Evolutionary conservation across 2,113 vertebrate genomes (phyloP).

Genomic region (Halcyon senegalensis): DNA sequence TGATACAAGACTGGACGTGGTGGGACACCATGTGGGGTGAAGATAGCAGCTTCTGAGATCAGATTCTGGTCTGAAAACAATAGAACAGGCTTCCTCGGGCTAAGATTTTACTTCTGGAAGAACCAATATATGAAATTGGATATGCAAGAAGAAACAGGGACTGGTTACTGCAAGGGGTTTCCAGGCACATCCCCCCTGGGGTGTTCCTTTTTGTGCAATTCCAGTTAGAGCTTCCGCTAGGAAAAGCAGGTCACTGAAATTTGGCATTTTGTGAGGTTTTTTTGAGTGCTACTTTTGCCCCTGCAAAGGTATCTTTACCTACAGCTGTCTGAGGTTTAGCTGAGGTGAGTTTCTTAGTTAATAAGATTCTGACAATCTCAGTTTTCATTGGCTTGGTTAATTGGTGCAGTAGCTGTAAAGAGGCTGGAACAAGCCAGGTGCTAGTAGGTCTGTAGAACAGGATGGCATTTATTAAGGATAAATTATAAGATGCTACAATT

Average conservation of each 20-base stretch:
- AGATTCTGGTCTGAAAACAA: neutral
- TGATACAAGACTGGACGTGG: neutral
- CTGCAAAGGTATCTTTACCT: neutral
- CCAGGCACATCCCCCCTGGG: neutral
- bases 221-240: neutral
- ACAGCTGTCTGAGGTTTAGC: neutral
- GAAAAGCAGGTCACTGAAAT: neutral
- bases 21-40: neutral
- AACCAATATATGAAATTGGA: neutral
- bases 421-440: neutral
- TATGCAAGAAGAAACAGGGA: neutral
- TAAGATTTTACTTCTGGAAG: neutral
- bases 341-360: neutral
- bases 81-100: neutral
- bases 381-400: neutral
- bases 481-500: neutral
- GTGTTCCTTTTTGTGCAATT: neutral
- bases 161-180: neutral
- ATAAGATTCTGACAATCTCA: neutral
- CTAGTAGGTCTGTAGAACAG: neutral
- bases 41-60: neutral
- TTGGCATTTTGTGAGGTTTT: neutral
- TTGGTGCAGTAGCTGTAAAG: neutral
- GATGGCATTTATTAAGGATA: neutral
- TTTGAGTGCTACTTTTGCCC: neutral